A percentile compares a stretch with the other conserved stretches of the same genome.
Evolutionary conservation across 23 tunicate species (phyloP).

Genomic region (Trididemnum miniatum): DNA sequence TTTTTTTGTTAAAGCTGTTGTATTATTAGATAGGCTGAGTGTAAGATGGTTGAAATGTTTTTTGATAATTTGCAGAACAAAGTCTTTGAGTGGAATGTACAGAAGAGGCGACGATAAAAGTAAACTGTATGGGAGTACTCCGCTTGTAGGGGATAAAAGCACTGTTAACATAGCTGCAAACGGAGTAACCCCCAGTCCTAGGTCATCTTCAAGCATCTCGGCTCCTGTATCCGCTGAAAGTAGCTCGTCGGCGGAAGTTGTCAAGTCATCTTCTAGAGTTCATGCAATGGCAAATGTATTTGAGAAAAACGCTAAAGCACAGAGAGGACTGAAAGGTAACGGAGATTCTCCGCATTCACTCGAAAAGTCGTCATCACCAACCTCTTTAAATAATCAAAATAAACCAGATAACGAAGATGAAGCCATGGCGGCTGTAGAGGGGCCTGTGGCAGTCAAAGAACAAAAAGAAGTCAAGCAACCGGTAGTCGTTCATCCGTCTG

Average conservation of each 20-base stretch:
- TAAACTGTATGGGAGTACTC: too few relatives aligned
- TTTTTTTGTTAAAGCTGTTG: too few relatives aligned
- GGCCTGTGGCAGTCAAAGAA: not conserved
- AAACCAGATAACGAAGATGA: not conserved
- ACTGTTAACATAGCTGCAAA: too few relatives aligned
- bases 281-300: not conserved
- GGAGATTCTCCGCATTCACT: not conserved
- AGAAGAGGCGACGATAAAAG: constrained; percentile 29
- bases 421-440: not conserved
- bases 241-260: too few relatives aligned
- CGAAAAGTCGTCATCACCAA: not conserved
- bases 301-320: not conserved
- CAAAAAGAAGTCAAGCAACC: not conserved
- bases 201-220: too few relatives aligned
- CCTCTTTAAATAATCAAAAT: not conserved
- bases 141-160: too few relatives aligned
- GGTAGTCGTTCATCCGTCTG: not conserved
- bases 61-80: constrained; percentile 47
- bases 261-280: too few relatives aligned
- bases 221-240: too few relatives aligned
- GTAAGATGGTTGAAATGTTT: too few relatives aligned
- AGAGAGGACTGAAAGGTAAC: not conserved
- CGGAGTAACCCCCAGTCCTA: too few relatives aligned
- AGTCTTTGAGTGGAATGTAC: constrained; percentile 66
- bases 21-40: too few relatives aligned